A percentile compares a stretch with the other conserved stretches of the same genome.
Evolutionary conservation across 37 sponge, comb jelly and placozoan genomes (phyloP).

Genomic region (Hexactinellida sp.): DNA sequence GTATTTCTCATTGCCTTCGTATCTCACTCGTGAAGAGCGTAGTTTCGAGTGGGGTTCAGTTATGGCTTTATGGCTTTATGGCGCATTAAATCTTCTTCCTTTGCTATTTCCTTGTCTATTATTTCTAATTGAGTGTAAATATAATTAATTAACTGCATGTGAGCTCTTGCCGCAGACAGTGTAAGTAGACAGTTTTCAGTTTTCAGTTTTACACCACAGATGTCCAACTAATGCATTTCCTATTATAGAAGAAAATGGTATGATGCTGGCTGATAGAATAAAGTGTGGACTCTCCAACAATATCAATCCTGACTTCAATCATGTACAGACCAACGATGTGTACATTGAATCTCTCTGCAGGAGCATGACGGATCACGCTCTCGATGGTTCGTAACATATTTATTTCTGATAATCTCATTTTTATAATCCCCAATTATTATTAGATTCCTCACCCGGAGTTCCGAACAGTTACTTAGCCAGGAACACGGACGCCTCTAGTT

Average conservation of each 20-base stretch:
- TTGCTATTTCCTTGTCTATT: too few relatives aligned
- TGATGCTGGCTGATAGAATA: neutral
- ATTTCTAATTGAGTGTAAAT: too few relatives aligned
- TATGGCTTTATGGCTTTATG: too few relatives aligned
- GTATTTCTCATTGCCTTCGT: neutral
- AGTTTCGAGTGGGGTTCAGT: too few relatives aligned
- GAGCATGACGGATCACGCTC: conserved; percentile 13
- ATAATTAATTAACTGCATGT: too few relatives aligned
- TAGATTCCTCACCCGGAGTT: neutral
- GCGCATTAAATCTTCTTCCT: too few relatives aligned
- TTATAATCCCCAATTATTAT: neutral
- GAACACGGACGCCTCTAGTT: neutral
- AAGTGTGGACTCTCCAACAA: neutral
- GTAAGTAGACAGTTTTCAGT: too few relatives aligned
- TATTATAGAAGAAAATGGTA: too few relatives aligned
- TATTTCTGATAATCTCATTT: neutral
- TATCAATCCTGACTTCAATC: neutral
- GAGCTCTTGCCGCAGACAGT: too few relatives aligned
- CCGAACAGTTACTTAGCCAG: neutral
- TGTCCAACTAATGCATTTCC: too few relatives aligned
- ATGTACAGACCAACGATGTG: neutral
- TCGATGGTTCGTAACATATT: neutral
- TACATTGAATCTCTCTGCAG: neutral
- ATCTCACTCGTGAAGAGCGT: neutral
- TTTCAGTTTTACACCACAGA: too few relatives aligned